phyloP scores from a whole-genome alignment of 2,888 invertebrate genomes.

The Herminia tarsipennalis region DNA sequence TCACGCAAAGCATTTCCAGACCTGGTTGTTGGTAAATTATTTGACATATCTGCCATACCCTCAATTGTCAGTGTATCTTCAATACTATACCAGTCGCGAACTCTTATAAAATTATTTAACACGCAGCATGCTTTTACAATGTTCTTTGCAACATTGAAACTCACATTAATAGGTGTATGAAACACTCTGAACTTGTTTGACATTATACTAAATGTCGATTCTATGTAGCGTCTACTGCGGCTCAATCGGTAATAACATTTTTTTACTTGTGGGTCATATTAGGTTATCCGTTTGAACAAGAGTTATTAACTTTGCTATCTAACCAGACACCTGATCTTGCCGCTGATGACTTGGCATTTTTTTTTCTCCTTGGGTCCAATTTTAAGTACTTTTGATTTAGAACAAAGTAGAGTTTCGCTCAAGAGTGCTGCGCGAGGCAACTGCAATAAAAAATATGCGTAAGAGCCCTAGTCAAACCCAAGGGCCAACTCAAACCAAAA shows the following conservation, averaged over 20 bases:
- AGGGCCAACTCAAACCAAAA: too few relatives aligned
- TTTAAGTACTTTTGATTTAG: too few relatives aligned
- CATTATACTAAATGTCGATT: constrained; percentile 35
- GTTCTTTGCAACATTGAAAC: constrained; percentile 34
- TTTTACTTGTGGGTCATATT: constrained; percentile 34
- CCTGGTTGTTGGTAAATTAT: constrained; percentile 27
- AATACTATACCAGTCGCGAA: constrained; percentile 26
- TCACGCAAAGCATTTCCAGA: too few relatives aligned
- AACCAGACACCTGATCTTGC: too few relatives aligned
- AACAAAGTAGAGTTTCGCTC: too few relatives aligned
- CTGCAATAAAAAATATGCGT: too few relatives aligned
- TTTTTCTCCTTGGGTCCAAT: too few relatives aligned
- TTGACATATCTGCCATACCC: constrained; percentile 15
- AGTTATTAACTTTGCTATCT: too few relatives aligned
- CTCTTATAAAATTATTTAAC: constrained; percentile 39
- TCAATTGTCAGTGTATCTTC: constrained; percentile 23
- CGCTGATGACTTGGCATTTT: too few relatives aligned
- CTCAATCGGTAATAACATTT: constrained; percentile 25
- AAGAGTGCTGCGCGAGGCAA: too few relatives aligned
- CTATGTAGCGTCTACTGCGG: constrained; percentile 33
- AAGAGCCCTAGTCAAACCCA: too few relatives aligned
- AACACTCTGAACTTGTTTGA: constrained; percentile 48
- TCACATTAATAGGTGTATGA: constrained; percentile 39
- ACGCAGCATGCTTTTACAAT: constrained; percentile 40
- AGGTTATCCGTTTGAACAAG: too few relatives aligned